These are phyloP conservation scores for Auanema sp. DNA, from an alignment of 2,888 invertebrate genomes.

Conservation along the genomic window DNA sequence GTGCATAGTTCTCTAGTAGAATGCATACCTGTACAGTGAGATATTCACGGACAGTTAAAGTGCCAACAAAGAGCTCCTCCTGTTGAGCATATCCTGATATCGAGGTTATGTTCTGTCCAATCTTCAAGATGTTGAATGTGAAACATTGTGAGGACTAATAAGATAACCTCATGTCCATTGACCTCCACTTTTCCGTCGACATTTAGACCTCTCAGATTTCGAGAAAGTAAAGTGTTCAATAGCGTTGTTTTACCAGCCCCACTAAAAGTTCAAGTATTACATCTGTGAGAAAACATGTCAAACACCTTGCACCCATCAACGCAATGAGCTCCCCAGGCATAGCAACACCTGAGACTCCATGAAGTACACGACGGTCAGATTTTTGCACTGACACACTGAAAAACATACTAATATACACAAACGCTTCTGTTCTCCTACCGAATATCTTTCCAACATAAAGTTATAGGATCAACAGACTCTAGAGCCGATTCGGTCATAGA, in stretches of 20 bases:
- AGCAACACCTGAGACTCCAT: slow-evolving; percentile 47
- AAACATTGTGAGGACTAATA: not conserved
- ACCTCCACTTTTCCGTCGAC: slow-evolving; percentile 61
- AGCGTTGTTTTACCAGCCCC: slow-evolving; percentile 94
- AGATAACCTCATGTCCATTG: slow-evolving; percentile 44
- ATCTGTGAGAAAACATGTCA: not conserved
- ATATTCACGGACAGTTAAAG: slow-evolving; percentile 63
- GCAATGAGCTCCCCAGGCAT: slow-evolving; percentile 59
- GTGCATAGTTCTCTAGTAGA: too few relatives aligned
- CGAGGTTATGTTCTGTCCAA: slow-evolving; percentile 48
- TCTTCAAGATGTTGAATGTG: slow-evolving; percentile 18
- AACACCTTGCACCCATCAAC: slow-evolving; percentile 61
- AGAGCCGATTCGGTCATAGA: slow-evolving; percentile 36
- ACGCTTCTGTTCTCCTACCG: slow-evolving; percentile 14
- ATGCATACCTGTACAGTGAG: slow-evolving; percentile 67
- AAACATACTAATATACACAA: not conserved
- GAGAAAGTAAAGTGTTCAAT: slow-evolving; percentile 77
- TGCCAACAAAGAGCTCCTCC: slow-evolving; percentile 62
- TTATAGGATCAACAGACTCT: slow-evolving; percentile 50
- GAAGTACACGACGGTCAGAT: slow-evolving; percentile 25
- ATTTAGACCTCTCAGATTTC: slow-evolving; percentile 54
- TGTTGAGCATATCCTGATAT: slow-evolving; percentile 62
- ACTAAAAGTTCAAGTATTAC: slow-evolving; percentile 50
- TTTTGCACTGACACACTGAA: slow-evolving; percentile 21
- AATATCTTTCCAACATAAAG: slow-evolving; percentile 52